Percentiles rank a stretch among this genome's conserved stretches.
phyloP scores from a whole-genome alignment of 2,888 invertebrate genomes.

The Sinohyriopsis cumingii region DNA sequence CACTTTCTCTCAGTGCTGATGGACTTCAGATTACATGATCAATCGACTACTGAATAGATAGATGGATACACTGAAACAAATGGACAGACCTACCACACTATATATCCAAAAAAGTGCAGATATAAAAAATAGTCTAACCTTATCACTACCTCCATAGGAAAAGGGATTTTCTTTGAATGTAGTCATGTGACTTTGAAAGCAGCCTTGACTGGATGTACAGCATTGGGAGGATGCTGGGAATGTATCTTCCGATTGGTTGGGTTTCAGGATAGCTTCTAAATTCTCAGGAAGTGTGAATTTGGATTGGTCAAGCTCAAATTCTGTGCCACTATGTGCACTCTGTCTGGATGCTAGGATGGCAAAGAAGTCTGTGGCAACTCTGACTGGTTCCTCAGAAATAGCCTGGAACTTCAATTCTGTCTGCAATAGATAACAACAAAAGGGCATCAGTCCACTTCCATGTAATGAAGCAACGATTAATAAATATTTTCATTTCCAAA shows the following conservation, averaged over 20 bases:
- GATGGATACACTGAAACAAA: no score
- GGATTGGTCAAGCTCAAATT: slow-evolving; percentile 38
- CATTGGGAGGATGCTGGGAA: not conserved
- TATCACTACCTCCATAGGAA: slow-evolving; percentile 29
- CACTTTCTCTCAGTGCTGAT: no score
- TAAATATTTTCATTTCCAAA: no score
- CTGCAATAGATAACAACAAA: slow-evolving; percentile 40
- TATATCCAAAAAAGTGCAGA: no score
- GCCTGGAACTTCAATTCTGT: slow-evolving; percentile 53
- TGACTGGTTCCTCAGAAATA: slow-evolving; percentile 52
- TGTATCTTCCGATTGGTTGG: not conserved
- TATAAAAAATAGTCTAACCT: slow-evolving; percentile 22
- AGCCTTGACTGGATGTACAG: slow-evolving; percentile 27
- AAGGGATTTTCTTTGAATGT: slow-evolving; percentile 52
- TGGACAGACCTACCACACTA: not conserved
- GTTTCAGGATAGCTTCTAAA: slow-evolving; percentile 26
- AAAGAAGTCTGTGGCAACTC: slow-evolving; percentile 37
- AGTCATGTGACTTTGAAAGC: slow-evolving; percentile 57
- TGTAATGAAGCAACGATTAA: not conserved
- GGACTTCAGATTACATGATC: no score
- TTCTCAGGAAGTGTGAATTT: slow-evolving; percentile 54
- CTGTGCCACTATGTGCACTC: slow-evolving; percentile 13
- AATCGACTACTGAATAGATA: no score
- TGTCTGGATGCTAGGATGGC: slow-evolving; percentile 52
- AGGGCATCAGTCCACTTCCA: not conserved